Conservation (phyloP, 2,888 invertebrate species). For the Brachyptera putata region DNA sequence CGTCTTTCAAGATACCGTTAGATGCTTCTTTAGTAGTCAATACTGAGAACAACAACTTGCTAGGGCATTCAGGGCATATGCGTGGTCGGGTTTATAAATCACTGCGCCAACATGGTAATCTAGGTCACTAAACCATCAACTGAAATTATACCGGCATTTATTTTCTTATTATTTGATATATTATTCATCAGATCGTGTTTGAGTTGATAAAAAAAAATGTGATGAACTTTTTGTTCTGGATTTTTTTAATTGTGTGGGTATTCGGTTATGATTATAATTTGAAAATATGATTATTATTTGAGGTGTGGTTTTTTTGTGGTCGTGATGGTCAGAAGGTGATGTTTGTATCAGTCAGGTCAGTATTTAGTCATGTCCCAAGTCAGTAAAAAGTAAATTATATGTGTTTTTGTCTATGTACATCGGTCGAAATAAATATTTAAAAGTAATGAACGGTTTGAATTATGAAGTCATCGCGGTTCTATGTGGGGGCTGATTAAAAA, state of each 20-base stretch:
- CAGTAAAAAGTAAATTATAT: background rate
- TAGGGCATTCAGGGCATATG: no score
- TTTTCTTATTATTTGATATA: no score
- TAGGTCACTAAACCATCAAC: slow-evolving; percentile 5
- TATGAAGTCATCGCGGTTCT: background rate
- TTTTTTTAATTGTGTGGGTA: background rate
- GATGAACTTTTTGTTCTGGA: background rate
- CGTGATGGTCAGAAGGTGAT: background rate
- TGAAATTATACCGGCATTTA: background rate
- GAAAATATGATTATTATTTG: background rate
- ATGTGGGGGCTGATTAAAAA: background rate
- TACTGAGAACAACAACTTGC: no score
- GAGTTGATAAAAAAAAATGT: background rate
- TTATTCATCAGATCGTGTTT: background rate
- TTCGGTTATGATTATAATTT: no score
- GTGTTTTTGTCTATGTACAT: background rate
- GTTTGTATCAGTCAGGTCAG: background rate
- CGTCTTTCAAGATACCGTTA: no score
- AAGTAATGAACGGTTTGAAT: background rate
- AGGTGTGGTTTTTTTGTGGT: background rate
- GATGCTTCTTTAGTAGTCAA: no score
- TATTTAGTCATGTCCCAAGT: background rate
- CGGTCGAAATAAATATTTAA: background rate
- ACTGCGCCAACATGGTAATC: background rate
- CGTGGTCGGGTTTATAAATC: no score